Conservation (phyloP, 2,113 vertebrate species). For the Laticauda colubrina region DNA sequence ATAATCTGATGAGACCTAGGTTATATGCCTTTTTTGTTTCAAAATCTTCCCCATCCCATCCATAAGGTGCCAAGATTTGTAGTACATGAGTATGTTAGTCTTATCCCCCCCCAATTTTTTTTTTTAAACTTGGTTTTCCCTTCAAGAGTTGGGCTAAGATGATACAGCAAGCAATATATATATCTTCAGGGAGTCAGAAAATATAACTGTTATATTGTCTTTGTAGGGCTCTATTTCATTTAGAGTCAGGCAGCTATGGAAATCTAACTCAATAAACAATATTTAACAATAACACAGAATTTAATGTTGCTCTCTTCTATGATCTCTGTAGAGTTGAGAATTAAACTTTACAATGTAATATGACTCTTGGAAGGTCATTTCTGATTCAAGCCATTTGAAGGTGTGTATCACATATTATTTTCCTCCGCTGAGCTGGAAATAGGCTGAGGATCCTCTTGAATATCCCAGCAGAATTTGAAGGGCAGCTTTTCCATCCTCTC, state of each 20-base stretch:
- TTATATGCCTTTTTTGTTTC: background rate
- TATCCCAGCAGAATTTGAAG: slow-evolving; percentile 13
- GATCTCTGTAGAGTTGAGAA: no score
- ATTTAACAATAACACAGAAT: no score
- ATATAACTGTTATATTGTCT: background rate
- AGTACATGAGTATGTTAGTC: background rate
- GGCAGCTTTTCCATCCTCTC: slow-evolving; percentile 12
- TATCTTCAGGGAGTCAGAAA: background rate
- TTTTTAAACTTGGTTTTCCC: no score
- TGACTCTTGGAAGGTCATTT: background rate
- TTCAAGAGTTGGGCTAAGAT: background rate
- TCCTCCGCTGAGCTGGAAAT: background rate
- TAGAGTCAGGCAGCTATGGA: background rate
- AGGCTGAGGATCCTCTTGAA: background rate
- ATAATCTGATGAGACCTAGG: background rate
- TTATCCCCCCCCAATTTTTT: no score
- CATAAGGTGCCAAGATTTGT: background rate
- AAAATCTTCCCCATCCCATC: background rate
- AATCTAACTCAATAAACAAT: background rate
- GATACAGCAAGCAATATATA: background rate
- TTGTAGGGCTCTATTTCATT: background rate
- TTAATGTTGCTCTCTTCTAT: no score
- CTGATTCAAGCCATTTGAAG: background rate
- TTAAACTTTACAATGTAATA: no score
- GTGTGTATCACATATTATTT: background rate